Evolutionary conservation across 2,113 vertebrate species (phyloP).

Genomic region (Etheostoma cragini): DNA sequence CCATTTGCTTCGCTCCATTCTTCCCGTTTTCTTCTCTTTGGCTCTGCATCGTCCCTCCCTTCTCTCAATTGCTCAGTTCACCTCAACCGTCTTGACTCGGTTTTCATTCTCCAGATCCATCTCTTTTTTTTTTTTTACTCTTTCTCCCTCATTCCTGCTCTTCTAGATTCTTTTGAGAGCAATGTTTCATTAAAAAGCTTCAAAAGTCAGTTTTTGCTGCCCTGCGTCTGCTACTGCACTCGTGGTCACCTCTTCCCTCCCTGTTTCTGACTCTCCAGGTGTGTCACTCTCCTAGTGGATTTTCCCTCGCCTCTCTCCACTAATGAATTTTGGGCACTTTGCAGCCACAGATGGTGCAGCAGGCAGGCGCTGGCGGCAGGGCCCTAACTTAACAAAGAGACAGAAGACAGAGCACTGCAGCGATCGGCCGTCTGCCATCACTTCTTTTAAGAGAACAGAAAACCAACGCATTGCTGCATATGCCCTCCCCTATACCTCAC

Average conservation of each 20-base stretch:
- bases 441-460: slow-evolving; percentile 29
- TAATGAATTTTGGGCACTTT: slow-evolving; percentile 79
- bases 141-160: slow-evolving; percentile 2
- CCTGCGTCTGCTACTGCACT: slow-evolving; percentile 16
- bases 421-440: slow-evolving; percentile 53
- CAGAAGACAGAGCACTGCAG: slow-evolving; percentile 38
- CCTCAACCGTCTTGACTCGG: slow-evolving; percentile 39
- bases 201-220: slow-evolving; percentile 31
- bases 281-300: slow-evolving; percentile 41
- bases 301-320: slow-evolving; percentile 51
- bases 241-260: slow-evolving; percentile 3
- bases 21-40: slow-evolving; percentile 36
- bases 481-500: slow-evolving; percentile 24
- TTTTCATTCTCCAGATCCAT: slow-evolving; percentile 23
- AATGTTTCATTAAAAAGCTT: slow-evolving; percentile 59
- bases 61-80: slow-evolving; percentile 33
- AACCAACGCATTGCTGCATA: slow-evolving; percentile 32
- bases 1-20: slow-evolving; percentile 64
- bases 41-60: slow-evolving; percentile 48
- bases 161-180: slow-evolving; percentile 22
- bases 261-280: slow-evolving; percentile 10
- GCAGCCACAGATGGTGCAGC: slow-evolving; percentile 77
- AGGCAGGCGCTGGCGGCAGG: slow-evolving; percentile 56
- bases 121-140: slow-evolving; percentile 17
- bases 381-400: slow-evolving; percentile 52